Conservation (phyloP, 2,797 vertebrate genomes). For the Galago senegalensis region DNA sequence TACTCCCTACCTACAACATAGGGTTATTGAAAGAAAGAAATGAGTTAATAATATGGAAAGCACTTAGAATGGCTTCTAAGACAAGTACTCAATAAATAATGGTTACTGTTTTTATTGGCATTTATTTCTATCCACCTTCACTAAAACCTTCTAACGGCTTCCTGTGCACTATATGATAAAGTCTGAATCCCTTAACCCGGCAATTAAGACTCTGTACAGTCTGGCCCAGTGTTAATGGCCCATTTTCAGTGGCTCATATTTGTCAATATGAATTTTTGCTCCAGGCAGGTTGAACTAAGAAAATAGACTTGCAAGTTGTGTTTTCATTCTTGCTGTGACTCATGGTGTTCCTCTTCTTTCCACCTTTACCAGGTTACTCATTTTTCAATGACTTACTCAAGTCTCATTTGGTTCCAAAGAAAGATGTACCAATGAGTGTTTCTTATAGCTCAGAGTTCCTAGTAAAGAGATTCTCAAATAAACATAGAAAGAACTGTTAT, state of each 20-base stretch:
- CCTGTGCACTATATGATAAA: neutral
- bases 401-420: neutral
- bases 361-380: neutral
- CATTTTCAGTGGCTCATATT: neutral
- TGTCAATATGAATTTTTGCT: neutral
- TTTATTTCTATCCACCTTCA: neutral
- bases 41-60: neutral
- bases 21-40: neutral
- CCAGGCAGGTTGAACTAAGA: neutral
- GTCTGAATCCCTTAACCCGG: neutral
- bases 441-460: neutral
- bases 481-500: neutral
- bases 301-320: neutral
- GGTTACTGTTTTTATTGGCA: neutral
- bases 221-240: neutral
- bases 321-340: conserved; percentile 39
- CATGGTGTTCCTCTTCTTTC: neutral
- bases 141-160: neutral
- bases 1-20: neutral
- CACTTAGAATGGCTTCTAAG: conserved; percentile 2
- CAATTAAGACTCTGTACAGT: neutral
- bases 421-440: neutral
- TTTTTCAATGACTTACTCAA: neutral
- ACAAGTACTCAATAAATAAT: neutral
- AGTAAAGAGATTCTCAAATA: neutral